Evolutionary conservation across 1,140 invertebrate genomes (phyloP).

Genomic region (Wasmannia auropunctata): DNA sequence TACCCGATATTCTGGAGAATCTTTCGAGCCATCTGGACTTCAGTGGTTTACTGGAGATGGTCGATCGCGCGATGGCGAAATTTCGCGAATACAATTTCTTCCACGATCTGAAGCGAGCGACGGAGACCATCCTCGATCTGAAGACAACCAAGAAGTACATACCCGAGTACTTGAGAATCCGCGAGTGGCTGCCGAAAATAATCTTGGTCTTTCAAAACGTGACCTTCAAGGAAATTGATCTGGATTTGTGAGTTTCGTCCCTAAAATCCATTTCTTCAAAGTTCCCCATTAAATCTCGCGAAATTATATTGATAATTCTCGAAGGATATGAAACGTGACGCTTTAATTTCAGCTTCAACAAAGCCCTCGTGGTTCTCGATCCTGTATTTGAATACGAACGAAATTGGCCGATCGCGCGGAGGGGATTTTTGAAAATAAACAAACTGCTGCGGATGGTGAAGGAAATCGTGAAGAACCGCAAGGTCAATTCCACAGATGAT

Average conservation of each 20-base stretch:
- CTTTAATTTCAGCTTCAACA: slow-evolving; percentile 74
- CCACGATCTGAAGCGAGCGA: slow-evolving; percentile 74
- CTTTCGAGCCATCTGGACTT: slow-evolving; percentile 80
- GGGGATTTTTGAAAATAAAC: slow-evolving; percentile 74
- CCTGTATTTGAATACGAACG: slow-evolving; percentile 74
- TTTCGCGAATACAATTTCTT: slow-evolving; percentile 80
- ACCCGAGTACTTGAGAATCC: slow-evolving; percentile 83
- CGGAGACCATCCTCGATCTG: slow-evolving; percentile 83
- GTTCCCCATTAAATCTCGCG: background rate
- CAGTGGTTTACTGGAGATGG: slow-evolving; percentile 75
- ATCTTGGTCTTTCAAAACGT: slow-evolving; percentile 76
- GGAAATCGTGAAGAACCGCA: slow-evolving; percentile 49
- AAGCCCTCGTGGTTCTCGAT: slow-evolving; percentile 71
- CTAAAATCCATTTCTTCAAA: background rate
- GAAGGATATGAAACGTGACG: background rate
- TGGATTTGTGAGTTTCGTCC: slow-evolving; percentile 74
- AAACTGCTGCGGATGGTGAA: slow-evolving; percentile 74
- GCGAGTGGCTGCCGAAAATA: slow-evolving; percentile 78
- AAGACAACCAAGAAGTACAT: slow-evolving; percentile 83
- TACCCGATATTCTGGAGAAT: slow-evolving; percentile 78
- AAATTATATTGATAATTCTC: background rate
- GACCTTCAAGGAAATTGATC: slow-evolving; percentile 78
- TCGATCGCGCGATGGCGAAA: slow-evolving; percentile 79
- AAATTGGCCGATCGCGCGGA: slow-evolving; percentile 72
- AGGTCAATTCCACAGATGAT: background rate